Conservation (phyloP, 2,888 invertebrate species). For the Norana najaformis region DNA sequence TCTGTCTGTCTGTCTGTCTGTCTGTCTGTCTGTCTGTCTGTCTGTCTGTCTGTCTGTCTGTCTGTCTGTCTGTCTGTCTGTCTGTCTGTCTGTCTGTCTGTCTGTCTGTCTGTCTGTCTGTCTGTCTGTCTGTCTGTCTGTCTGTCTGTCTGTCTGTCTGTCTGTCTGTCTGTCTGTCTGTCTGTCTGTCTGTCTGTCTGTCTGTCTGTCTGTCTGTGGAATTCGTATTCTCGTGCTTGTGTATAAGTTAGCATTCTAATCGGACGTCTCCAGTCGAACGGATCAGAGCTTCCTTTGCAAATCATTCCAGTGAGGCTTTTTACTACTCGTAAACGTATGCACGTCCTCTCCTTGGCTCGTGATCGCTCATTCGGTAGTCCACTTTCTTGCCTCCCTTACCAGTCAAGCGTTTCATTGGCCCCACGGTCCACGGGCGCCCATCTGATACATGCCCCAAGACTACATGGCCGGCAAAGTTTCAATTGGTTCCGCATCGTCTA, state of each 20-base stretch:
- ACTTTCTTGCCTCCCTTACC: not conserved
- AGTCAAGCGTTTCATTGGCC: not conserved
- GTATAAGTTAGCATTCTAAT: constrained; percentile 13
- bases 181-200: not conserved
- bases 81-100: no score
- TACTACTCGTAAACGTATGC: not conserved
- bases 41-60: no score
- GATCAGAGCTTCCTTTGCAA: constrained; percentile 7
- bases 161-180: not conserved
- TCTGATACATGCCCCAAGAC: not conserved
- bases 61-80: no score
- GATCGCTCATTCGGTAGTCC: not conserved
- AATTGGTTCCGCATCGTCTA: not conserved
- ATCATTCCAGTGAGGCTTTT: not conserved
- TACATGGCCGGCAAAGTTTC: not conserved
- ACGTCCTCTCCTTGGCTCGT: constrained; percentile 1
- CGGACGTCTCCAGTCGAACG: not conserved
- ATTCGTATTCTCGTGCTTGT: not conserved
- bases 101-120: no score
- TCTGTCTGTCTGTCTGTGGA: constrained; percentile 9
- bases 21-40: no score
- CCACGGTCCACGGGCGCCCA: not conserved
- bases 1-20: no score
- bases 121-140: not conserved
- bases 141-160: not conserved